Evolutionary conservation across 2,888 invertebrate genomes (phyloP).

Genomic region (Junonia oenone): DNA sequence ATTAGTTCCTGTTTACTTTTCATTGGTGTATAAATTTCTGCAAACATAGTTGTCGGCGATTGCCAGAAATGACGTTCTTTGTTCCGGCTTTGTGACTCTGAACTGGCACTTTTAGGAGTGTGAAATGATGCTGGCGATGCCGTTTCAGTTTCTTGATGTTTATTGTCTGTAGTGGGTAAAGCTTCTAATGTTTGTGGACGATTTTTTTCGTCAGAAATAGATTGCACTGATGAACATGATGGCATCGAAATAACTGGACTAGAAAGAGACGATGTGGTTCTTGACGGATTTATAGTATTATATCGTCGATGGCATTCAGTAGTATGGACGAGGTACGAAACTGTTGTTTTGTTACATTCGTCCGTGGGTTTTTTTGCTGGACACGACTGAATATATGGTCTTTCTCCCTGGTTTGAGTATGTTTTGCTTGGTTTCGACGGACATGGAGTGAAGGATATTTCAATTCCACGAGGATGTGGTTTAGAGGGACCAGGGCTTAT

Average conservation of each 20-base stretch:
- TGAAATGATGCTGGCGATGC: conserved; percentile 28
- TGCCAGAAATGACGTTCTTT: conserved; percentile 31
- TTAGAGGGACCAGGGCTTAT: conserved; percentile 36
- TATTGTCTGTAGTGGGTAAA: neutral
- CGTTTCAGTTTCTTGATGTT: conserved; percentile 21
- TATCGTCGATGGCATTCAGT: conserved; percentile 26
- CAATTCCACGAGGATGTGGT: conserved; percentile 42
- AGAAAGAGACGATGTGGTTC: conserved; percentile 1
- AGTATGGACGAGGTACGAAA: conserved; percentile 47
- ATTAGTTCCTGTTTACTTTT: conserved; percentile 3
- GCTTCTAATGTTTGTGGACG: neutral
- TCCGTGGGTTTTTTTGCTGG: conserved; percentile 38
- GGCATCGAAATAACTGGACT: neutral
- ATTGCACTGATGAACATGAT: neutral
- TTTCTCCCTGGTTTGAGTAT: conserved; percentile 20
- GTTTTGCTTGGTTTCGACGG: conserved; percentile 33
- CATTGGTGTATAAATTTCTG: conserved; percentile 26
- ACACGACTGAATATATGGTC: conserved; percentile 32
- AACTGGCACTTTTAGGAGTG: conserved; percentile 30
- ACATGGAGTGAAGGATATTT: conserved; percentile 47
- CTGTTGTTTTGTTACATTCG: conserved; percentile 38
- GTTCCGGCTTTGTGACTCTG: conserved; percentile 17
- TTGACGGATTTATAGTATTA: conserved; percentile 22
- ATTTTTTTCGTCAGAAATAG: neutral
- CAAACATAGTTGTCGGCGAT: conserved; percentile 37